A percentile compares a stretch with the other conserved stretches of the same genome.
Conservation (phyloP, 1,140 invertebrate species). For the Fopius arisanus region DNA sequence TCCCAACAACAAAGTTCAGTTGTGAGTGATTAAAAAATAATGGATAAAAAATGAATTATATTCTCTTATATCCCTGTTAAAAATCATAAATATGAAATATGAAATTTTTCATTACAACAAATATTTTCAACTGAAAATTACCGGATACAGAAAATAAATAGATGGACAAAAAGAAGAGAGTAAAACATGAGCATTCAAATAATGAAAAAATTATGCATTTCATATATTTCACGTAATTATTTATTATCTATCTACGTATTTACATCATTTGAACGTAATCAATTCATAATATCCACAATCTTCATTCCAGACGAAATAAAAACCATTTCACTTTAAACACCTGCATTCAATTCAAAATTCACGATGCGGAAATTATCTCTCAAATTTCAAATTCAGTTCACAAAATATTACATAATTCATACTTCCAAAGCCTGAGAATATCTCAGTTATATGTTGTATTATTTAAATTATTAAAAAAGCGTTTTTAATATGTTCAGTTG, state of each 20-base stretch:
- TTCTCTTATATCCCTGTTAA: too few relatives aligned
- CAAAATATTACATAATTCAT: not conserved
- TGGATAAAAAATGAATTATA: too few relatives aligned
- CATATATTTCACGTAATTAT: slow-evolving; percentile 26
- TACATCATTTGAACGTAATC: slow-evolving; percentile 31
- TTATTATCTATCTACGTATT: slow-evolving; percentile 35
- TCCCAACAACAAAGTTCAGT: not conserved
- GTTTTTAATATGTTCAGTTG: not conserved
- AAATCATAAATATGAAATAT: too few relatives aligned
- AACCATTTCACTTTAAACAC: not conserved
- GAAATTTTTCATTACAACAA: too few relatives aligned
- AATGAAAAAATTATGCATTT: slow-evolving; percentile 10
- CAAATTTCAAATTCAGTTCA: not conserved
- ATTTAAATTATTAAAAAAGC: not conserved
- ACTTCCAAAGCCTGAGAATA: not conserved
- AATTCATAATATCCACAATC: slow-evolving; percentile 16
- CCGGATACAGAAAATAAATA: not conserved
- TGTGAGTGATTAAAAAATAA: not conserved
- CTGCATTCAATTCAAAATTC: not conserved
- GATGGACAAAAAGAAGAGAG: not conserved
- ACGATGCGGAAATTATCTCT: too few relatives aligned
- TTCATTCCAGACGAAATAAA: slow-evolving; percentile 12
- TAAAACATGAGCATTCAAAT: not conserved
- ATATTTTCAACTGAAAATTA: too few relatives aligned
- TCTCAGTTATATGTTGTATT: not conserved